A percentile compares a stretch with the other conserved stretches of the same genome.
Evolutionary conservation across 2,113 vertebrate species (phyloP).

Genomic region (Anarrhichthys ocellatus): DNA sequence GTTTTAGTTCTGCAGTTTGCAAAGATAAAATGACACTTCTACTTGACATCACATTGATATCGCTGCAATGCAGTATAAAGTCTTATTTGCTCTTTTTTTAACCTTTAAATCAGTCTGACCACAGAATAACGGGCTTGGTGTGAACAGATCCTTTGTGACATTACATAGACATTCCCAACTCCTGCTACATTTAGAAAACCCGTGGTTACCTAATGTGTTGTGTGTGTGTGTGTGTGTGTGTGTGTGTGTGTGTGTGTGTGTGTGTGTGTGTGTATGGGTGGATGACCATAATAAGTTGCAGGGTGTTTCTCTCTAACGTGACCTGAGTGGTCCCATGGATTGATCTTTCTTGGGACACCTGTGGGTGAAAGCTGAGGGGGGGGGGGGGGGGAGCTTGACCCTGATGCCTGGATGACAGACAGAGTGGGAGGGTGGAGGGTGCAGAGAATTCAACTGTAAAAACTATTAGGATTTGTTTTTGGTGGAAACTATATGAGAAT

Average conservation of each 20-base stretch:
- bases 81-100: constrained; percentile 9
- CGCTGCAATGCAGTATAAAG: not conserved
- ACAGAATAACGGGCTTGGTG: not conserved
- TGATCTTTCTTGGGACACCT: constrained; percentile 57
- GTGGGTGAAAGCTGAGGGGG: constrained; percentile 16
- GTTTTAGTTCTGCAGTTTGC: not conserved
- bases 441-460: not conserved
- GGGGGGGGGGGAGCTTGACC: not conserved
- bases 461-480: not conserved
- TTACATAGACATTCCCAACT: constrained; percentile 76
- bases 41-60: not conserved
- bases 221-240: constrained; percentile 36
- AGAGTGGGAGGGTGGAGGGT: not conserved
- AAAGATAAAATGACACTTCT: not conserved
- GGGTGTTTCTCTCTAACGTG: constrained; percentile 31
- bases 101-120: constrained; percentile 17
- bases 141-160: constrained; percentile 60
- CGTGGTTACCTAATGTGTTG: constrained; percentile 75
- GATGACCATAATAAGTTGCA: constrained; percentile 50
- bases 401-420: constrained; percentile 1
- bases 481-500: not conserved
- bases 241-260: constrained; percentile 50
- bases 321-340: not conserved
- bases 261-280: constrained; percentile 59
- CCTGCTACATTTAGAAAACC: constrained; percentile 84